Base-by-base conservation (phyloP, 2,797 vertebrate species). In the Helarctos malayanus region DNA sequence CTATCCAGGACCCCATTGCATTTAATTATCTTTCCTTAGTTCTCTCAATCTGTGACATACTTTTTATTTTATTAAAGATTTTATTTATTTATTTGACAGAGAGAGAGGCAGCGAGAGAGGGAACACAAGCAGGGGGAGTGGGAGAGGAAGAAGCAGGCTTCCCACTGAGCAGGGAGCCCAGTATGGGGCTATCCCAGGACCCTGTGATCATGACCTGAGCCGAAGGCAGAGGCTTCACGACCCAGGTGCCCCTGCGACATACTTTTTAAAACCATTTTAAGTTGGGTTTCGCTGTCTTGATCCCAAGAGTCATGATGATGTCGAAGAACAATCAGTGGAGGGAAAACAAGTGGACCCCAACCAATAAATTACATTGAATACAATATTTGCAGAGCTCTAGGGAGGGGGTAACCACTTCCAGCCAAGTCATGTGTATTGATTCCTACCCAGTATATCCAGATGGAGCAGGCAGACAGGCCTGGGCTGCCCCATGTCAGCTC, bases 181-280 rank as follows among this genome's bases (percentile, higher is more conserved):
- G 5, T 41, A 41, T 41, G 41, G 41, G 41, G 41, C 41, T 41
- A 41, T 41, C 41, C 41, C 41, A 41, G 29, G 29, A 15, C 29
- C 29, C 14, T 29, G 14, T 14, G 13, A 63, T 63, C 61, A 63
- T 32, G 14, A 63, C 61, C 32, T 63, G 29, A 63, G 61, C 29
- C 29, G 5, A 63, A 16, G 61, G 15, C 29, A 7, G 29, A 32
- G 5, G 2, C 29, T 63, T 41, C 41, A 41, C 6, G 41, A 41
- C 41, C 41, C 41, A 41, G 41, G 5, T 7, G 41, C 41, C 41
- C 41, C 41, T 41, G 41, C 5, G 41, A 41, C 68, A 75, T 38
- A 57, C 23, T 80, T 86, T 73, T 80, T 56, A 79, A 89, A 92
- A 61, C 23, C 71, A 63, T 84, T 89, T 79, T 65, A 23, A 79